Base-by-base conservation (phyloP, 92 coral and sea anemone species). In the Heliopora coerulea region DNA sequence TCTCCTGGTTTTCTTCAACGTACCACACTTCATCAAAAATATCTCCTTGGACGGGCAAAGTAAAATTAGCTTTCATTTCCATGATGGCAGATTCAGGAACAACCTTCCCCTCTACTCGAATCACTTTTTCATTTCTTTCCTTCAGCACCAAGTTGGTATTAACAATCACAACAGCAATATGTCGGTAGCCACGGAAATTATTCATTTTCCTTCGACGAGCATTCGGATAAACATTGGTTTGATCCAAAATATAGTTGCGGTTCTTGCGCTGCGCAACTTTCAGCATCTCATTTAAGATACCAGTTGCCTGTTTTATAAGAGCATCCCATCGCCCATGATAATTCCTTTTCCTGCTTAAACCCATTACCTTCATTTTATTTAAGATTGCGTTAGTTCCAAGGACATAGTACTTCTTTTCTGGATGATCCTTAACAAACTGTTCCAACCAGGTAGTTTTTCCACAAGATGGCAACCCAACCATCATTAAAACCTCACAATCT, bases 291-390 rank as follows among this genome's bases (percentile, higher is more conserved):
- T 90, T 95, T 42, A 90, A 77, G 13, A 88, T 72, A 59, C 91
- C 91, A 5, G 97, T 64, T 30, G 99, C 99, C 56, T 86, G 96
- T 59, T 95, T 90, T 56, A 95, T 95, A 31, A 95, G 96, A 0
- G 86, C 89, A 77, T 91, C 99, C 99, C 99, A 95, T 56, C 99
- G 96, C 20, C 99, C 96, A 54, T 90, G 96, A 40, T 95, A 95
- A 52, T 95, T 95, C 18, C 95, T 83, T 58, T 86, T 84, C n/a
- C 99, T 81, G 46, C 64, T 49, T 65, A 95, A 77, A 1, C 93
- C 93, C 91, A 88, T 90, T 0, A 95, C 97, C 66, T 95, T 95
- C 99, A 95, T 95, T 63, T 79, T 90, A 52, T 83, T 87, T 84
- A 95, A 85, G 66, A 95, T 78, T 26, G 86, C 73, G 56, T 95